A percentile compares a stretch with the other conserved stretches of the same genome.
Evolutionary conservation across 2,888 invertebrate species (phyloP).

Genomic region (Caenorhabditis parvicauda): DNA sequence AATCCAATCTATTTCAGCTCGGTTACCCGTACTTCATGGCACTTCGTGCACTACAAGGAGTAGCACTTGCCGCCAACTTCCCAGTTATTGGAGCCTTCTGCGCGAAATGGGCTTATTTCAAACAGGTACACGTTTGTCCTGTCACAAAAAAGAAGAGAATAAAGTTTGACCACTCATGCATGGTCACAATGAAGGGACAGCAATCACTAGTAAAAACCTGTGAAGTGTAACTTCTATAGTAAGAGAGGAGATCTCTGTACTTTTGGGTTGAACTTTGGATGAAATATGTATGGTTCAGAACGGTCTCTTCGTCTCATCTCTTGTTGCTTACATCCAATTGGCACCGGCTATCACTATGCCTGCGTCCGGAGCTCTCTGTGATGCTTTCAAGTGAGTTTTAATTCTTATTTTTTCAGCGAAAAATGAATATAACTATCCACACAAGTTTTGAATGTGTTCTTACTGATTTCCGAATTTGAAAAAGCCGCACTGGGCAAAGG

Average conservation of each 20-base stretch:
- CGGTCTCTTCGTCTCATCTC: slow-evolving; percentile 58
- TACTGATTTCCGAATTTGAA: too few relatives aligned
- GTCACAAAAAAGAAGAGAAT: too few relatives aligned
- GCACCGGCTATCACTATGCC: slow-evolving; percentile 58
- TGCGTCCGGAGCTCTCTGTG: slow-evolving; percentile 42
- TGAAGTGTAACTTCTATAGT: too few relatives aligned
- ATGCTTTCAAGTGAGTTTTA: slow-evolving; percentile 26
- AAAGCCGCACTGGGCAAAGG: too few relatives aligned
- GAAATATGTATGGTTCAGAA: slow-evolving; percentile 30
- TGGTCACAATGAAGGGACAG: too few relatives aligned
- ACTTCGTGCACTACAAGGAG: slow-evolving; percentile 52
- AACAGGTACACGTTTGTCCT: slow-evolving; percentile 35
- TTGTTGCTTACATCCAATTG: slow-evolving; percentile 60
- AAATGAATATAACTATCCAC: too few relatives aligned
- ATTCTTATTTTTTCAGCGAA: too few relatives aligned
- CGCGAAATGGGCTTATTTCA: slow-evolving; percentile 60
- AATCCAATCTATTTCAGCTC: slow-evolving; percentile 25
- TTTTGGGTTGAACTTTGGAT: too few relatives aligned
- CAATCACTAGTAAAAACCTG: too few relatives aligned
- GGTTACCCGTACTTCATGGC: slow-evolving; percentile 55
- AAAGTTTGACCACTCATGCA: too few relatives aligned
- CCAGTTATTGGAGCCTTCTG: slow-evolving; percentile 61
- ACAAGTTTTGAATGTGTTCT: too few relatives aligned
- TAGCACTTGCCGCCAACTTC: slow-evolving; percentile 60
- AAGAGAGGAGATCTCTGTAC: too few relatives aligned